These are phyloP conservation scores for Caenorhabditis wallacei DNA, from an alignment of 2,888 invertebrate species.

Conservation along the genomic window DNA sequence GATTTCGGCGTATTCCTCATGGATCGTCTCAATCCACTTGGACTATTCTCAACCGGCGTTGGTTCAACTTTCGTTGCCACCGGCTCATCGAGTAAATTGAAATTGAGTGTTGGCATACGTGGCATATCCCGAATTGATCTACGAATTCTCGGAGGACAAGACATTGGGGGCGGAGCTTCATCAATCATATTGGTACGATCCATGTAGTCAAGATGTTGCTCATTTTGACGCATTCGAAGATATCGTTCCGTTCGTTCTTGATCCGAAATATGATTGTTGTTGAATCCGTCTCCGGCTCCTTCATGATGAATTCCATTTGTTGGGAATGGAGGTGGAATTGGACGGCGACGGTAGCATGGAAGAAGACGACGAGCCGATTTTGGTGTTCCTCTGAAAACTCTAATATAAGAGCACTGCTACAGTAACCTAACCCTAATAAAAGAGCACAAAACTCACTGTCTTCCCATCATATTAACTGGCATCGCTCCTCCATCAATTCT, in stretches of 20 bases:
- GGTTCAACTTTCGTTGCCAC: not conserved
- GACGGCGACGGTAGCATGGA: not conserved
- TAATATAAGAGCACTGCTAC: not conserved
- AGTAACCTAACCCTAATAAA: not conserved
- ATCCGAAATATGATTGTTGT: slow-evolving; percentile 8
- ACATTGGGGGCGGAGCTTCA: slow-evolving; percentile 43
- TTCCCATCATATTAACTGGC: not conserved
- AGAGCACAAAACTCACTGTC: slow-evolving; percentile 16
- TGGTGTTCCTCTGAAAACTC: slow-evolving; percentile 34
- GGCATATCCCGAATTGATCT: slow-evolving; percentile 15
- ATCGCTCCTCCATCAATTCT: not conserved
- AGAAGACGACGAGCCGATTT: slow-evolving; percentile 35
- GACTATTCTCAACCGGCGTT: not conserved
- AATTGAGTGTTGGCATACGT: slow-evolving; percentile 48
- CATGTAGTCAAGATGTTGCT: slow-evolving; percentile 36
- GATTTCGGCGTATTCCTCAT: not conserved
- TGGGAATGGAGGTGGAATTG: not conserved
- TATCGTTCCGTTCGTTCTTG: slow-evolving; percentile 37
- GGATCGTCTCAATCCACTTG: not conserved
- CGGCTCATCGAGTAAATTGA: slow-evolving; percentile 50
- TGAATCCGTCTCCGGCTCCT: slow-evolving; percentile 43
- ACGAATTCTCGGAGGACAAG: slow-evolving; percentile 49
- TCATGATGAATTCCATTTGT: slow-evolving; percentile 1
- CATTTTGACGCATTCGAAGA: slow-evolving; percentile 48
- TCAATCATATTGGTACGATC: slow-evolving; percentile 42